Conservation (phyloP, 2,113 vertebrate species). For the Entosphenus tridentatus region DNA sequence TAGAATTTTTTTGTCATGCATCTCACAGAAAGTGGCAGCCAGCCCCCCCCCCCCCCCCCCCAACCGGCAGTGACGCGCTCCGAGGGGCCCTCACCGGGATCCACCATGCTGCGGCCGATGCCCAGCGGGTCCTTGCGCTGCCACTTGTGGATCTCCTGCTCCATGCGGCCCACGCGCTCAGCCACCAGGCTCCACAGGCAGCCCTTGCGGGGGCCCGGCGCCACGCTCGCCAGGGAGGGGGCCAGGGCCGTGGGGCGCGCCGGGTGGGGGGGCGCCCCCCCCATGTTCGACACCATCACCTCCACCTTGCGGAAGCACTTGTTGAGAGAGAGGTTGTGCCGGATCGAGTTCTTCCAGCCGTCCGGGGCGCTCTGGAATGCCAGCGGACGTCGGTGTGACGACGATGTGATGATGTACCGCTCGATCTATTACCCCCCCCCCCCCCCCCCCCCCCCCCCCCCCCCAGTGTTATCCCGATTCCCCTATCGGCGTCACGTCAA, state of each 20-base stretch:
- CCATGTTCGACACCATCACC: slow-evolving; percentile 12
- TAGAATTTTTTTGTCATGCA: no score
- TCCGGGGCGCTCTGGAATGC: slow-evolving; percentile 63
- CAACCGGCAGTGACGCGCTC: no score
- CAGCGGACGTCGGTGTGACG: no score
- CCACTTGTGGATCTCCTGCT: slow-evolving; percentile 94
- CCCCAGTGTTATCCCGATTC: no score
- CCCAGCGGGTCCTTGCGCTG: slow-evolving; percentile 71
- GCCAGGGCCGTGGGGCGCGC: no score
- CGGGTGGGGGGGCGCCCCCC: no score
- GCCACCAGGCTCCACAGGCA: slow-evolving; percentile 88
- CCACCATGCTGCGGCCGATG: slow-evolving; percentile 83
- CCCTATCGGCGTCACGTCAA: no score
- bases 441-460: no score
- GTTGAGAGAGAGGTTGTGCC: slow-evolving; percentile 89
- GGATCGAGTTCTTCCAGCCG: slow-evolving; percentile 95
- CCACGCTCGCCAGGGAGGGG: slow-evolving; percentile 31
- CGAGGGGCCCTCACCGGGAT: slow-evolving; percentile 35
- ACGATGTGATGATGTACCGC: no score
- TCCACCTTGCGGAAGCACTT: slow-evolving; percentile 98
- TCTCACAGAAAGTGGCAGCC: no score
- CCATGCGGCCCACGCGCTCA: slow-evolving; percentile 86
- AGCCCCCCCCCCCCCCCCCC: no score
- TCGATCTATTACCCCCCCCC: no score
- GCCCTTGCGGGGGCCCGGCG: slow-evolving; percentile 57